Conservation (phyloP, 2,888 invertebrate genomes). For the Venusia cambrica region DNA sequence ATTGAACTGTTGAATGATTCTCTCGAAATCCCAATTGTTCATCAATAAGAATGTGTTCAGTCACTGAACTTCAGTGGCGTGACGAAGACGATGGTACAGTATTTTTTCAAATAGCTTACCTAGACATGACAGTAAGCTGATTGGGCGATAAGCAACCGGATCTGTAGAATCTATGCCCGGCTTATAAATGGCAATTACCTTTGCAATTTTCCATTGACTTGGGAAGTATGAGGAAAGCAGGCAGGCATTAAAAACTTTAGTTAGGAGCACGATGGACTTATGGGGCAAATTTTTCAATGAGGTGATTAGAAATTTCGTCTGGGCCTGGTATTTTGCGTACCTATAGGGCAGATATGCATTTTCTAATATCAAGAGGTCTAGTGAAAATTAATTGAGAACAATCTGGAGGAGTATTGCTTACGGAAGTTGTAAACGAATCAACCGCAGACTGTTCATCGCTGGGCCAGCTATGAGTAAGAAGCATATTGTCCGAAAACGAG, state of each 20-base stretch:
- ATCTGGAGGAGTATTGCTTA: no score
- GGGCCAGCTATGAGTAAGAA: no score
- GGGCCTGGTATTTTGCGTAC: no score
- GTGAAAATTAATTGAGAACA: no score
- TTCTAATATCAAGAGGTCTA: no score
- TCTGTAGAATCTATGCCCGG: slow-evolving; percentile 4
- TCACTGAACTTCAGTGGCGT: no score
- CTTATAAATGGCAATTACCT: slow-evolving; percentile 9
- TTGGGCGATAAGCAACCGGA: slow-evolving; percentile 6
- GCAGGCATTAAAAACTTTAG: slow-evolving; percentile 11
- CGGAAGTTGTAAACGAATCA: no score
- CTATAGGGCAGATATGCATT: no score
- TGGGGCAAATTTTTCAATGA: slow-evolving; percentile 8
- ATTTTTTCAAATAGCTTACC: slow-evolving; percentile 13
- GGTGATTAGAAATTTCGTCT: slow-evolving; percentile 7
- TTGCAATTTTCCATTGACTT: slow-evolving; percentile 4
- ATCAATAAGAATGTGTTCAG: neutral
- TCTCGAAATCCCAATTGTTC: slow-evolving; percentile 12
- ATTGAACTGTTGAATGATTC: slow-evolving; percentile 5
- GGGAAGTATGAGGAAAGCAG: slow-evolving; percentile 3
- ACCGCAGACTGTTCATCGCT: no score
- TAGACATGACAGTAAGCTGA: slow-evolving; percentile 3
- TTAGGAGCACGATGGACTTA: slow-evolving; percentile 2
- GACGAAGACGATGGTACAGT: neutral
- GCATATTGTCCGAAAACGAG: no score